Evolutionary conservation across 2,113 vertebrate species (phyloP), one percentile per base, ranked within the genome.

Genomic region (Lagopus leucura): DNA sequence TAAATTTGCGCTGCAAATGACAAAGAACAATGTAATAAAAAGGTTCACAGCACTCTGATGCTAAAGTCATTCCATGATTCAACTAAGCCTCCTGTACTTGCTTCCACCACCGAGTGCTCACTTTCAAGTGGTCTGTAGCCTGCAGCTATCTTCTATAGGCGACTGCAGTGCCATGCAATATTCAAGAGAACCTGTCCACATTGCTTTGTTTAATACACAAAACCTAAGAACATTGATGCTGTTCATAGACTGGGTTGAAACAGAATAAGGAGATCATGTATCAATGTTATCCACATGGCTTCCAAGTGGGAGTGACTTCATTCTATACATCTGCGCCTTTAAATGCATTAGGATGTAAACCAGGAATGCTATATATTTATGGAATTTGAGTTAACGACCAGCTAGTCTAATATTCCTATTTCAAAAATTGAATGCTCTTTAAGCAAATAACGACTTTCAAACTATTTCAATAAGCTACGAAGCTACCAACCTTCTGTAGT

Each of bases 111-210:
- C 63, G 66, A 86, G 79, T 34, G 43, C 2, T 0, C 54, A 77
- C 88, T 88, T 93, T 71, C 82, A 96, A 88, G 84, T 47, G 60
- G 91, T 55, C 89, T 67, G 79, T 77, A 82, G 82, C 95, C 89
- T 61, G 72, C 65, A 88, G 91, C 85, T 92, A 69, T 94, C 92
- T 94, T 64, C 91, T 96, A 72, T 66, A 86, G 72, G 74, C 85
- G 67, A 38, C 34, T 40, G 48, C 71, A 74, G 47, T 3, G 70
- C 47, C 85, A 96, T 88, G 75, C 30, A 93, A 92, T 81, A 94
- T 83, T 89, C 87, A 93, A 74, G 34, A 93, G 54, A 91, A 73
- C 10, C 74, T 67, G 79, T 50, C 87, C 80, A 32, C 15, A 12
- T 38, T 22, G 66, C 71, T 48, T 54, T 69, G 21, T 65, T 73